Conservation (phyloP, 23 tunicate genomes). For the Botrylloides violaceus region DNA sequence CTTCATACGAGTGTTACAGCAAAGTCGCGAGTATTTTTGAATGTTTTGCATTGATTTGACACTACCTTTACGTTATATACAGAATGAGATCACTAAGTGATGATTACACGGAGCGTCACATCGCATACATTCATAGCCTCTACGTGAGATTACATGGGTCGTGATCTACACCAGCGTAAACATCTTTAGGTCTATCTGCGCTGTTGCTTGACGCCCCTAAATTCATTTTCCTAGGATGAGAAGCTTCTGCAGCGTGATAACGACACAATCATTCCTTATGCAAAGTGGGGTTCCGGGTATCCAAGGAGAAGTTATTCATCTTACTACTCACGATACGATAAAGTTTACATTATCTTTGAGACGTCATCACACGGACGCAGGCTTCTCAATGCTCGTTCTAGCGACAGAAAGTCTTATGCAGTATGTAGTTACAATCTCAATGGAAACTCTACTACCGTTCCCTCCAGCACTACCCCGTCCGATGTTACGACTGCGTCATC, state of each 20-base stretch:
- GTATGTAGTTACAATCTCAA: constrained; percentile 9
- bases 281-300: constrained; percentile 22
- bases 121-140: no score
- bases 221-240: constrained; percentile 20
- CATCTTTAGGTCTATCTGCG: no score
- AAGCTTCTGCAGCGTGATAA: constrained; percentile 7
- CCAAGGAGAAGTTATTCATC: constrained; percentile 6
- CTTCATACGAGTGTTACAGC: no score
- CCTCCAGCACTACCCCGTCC: background rate
- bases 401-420: constrained; percentile 4
- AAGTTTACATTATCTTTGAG: constrained; percentile 18
- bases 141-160: no score
- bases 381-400: background rate
- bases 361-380: constrained; percentile 8
- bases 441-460: background rate
- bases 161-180: no score
- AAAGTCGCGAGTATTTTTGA: no score
- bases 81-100: no score
- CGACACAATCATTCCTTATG: background rate
- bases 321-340: constrained; percentile 9
- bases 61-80: no score
- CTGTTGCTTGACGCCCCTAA: no score
- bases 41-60: no score
- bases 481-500: no score
- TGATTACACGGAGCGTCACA: no score